phyloP scores from a whole-genome alignment of 2,888 invertebrate genomes.

The Galeruca laticollis region DNA sequence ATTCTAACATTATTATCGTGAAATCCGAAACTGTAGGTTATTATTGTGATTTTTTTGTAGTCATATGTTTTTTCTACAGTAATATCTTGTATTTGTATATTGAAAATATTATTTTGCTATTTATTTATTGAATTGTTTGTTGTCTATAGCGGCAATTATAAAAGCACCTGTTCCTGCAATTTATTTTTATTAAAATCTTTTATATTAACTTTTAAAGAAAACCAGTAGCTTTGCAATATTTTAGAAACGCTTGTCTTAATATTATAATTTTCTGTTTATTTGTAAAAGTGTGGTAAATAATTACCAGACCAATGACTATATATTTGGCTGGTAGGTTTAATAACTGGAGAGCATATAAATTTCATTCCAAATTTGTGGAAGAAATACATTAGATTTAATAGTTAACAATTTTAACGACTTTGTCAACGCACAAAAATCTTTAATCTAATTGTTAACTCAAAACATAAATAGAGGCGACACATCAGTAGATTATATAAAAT shows the following conservation, averaged over 20 bases:
- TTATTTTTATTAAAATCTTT: slow-evolving; percentile 21
- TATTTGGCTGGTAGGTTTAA: background rate
- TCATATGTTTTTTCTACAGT: too few relatives aligned
- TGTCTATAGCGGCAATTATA: background rate
- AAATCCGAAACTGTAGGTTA: too few relatives aligned
- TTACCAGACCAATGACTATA: slow-evolving; percentile 13
- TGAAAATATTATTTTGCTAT: slow-evolving; percentile 7
- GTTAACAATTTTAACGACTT: too few relatives aligned
- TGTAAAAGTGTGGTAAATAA: slow-evolving; percentile 2
- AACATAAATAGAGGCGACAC: too few relatives aligned
- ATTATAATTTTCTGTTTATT: slow-evolving; percentile 3
- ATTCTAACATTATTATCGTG: too few relatives aligned
- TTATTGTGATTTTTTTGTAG: too few relatives aligned
- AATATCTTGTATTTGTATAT: background rate
- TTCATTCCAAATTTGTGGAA: too few relatives aligned
- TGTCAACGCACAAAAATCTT: too few relatives aligned
- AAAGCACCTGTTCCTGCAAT: slow-evolving; percentile 20
- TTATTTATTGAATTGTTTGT: slow-evolving; percentile 3
- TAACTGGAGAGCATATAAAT: background rate
- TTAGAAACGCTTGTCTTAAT: slow-evolving; percentile 10
- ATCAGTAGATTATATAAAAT: too few relatives aligned
- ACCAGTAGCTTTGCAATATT: slow-evolving; percentile 15
- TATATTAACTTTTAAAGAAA: background rate
- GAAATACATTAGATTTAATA: too few relatives aligned
- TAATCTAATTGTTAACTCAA: too few relatives aligned